Evolutionary conservation across 1,140 invertebrate genomes (phyloP).

Genomic region (Zaprionus ghesquierei): DNA sequence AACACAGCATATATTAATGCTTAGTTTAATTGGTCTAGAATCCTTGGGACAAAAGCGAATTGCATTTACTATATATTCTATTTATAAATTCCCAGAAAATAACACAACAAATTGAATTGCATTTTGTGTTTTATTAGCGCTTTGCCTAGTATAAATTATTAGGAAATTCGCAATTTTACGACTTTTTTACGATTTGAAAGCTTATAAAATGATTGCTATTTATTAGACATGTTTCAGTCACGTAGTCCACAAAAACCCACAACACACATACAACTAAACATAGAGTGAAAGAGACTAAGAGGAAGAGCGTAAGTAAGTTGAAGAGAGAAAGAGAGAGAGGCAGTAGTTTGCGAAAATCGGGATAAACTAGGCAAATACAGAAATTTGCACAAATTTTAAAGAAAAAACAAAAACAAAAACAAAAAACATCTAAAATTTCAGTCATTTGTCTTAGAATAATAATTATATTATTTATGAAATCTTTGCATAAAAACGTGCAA

Average conservation of each 20-base stretch:
- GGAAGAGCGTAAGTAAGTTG: background rate
- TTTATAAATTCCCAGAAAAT: background rate
- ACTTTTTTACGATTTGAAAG: constrained; percentile 56
- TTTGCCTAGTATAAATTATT: constrained; percentile 12
- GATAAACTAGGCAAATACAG: constrained; percentile 30
- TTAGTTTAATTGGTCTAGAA: background rate
- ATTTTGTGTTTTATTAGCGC: background rate
- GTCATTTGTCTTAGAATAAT: background rate
- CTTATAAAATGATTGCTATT: constrained; percentile 56
- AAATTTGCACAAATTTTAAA: constrained; percentile 1
- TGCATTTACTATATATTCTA: background rate
- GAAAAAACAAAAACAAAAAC: constrained; percentile 19
- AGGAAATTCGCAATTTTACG: constrained; percentile 50
- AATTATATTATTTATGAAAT: background rate
- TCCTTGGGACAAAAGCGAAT: constrained; percentile 18
- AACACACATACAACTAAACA: constrained; percentile 13
- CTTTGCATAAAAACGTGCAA: background rate
- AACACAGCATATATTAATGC: background rate
- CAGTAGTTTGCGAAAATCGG: constrained; percentile 30
- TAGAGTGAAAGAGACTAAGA: constrained; percentile 10
- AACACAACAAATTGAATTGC: constrained; percentile 1
- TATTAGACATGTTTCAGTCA: constrained; percentile 59
- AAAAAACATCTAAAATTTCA: background rate
- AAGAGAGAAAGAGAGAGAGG: background rate
- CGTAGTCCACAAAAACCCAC: constrained; percentile 64